A percentile compares a stretch with the other conserved stretches of the same genome.
phyloP scores from a whole-genome alignment of 2,113 vertebrate genomes.

The Sminthopsis crassicaudata region DNA sequence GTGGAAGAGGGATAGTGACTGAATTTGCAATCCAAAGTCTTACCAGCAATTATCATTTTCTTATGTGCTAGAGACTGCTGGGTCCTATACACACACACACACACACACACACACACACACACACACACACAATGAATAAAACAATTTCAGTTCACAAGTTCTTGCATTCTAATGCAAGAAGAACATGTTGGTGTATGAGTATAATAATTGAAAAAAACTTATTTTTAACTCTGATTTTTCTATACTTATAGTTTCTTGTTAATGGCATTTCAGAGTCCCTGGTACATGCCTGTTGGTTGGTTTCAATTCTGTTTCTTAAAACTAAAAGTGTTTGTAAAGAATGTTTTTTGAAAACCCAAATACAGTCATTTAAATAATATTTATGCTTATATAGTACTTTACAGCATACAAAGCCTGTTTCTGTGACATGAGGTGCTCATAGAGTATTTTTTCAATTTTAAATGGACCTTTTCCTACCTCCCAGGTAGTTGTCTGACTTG shows the following conservation, averaged over 20 bases:
- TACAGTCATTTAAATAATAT: background rate
- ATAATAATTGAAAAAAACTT: background rate
- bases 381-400: background rate
- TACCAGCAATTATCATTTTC: background rate
- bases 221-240: background rate
- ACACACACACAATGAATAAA: background rate
- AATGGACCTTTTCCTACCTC: background rate
- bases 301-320: background rate
- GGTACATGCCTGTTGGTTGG: background rate
- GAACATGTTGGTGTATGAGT: background rate
- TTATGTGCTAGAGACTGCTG: background rate
- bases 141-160: background rate
- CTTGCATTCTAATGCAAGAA: background rate
- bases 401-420: background rate
- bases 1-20: background rate
- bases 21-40: background rate
- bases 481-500: background rate
- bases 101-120: too few species aligned
- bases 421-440: background rate
- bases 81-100: background rate
- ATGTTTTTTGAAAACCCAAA: background rate
- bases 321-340: background rate
- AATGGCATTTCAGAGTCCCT: background rate
- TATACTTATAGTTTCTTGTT: background rate
- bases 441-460: background rate